Conservation (phyloP, 1,140 invertebrate genomes). For the Aphaenogaster floridana region DNA sequence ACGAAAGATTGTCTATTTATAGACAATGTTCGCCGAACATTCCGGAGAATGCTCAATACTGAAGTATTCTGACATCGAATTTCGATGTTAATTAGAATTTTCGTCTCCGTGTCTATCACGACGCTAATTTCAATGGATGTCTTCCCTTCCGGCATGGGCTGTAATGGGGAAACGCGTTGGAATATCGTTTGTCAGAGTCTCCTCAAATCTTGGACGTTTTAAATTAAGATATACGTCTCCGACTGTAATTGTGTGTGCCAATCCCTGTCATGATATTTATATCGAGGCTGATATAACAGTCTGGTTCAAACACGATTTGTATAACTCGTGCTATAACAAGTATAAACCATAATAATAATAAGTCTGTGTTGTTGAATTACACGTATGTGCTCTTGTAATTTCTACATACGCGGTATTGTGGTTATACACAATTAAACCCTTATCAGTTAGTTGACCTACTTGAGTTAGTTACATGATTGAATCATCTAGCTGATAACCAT, state of each 20-base stretch:
- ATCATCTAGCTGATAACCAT: slow-evolving; percentile 9
- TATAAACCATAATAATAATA: background rate
- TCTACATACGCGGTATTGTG: background rate
- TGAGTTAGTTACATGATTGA: slow-evolving; percentile 23
- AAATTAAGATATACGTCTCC: slow-evolving; percentile 20
- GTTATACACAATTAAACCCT: slow-evolving; percentile 6
- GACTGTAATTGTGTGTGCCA: background rate
- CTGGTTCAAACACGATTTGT: background rate
- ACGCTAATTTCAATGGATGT: background rate
- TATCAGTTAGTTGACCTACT: slow-evolving; percentile 16
- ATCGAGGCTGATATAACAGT: slow-evolving; percentile 3
- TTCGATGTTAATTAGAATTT: slow-evolving; percentile 20
- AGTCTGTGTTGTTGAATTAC: background rate
- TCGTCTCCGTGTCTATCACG: background rate
- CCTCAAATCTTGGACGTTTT: slow-evolving; percentile 11
- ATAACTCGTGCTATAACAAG: background rate
- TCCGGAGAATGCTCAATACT: background rate
- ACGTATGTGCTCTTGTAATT: slow-evolving; percentile 26
- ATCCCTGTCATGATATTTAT: slow-evolving; percentile 17
- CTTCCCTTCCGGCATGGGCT: background rate
- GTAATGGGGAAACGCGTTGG: background rate
- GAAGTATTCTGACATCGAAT: background rate
- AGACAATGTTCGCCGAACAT: background rate
- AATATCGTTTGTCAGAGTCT: background rate
- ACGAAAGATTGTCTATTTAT: background rate